phyloP scores from a whole-genome alignment of 2,888 invertebrate genomes.

The Sicus ferrugineus region DNA sequence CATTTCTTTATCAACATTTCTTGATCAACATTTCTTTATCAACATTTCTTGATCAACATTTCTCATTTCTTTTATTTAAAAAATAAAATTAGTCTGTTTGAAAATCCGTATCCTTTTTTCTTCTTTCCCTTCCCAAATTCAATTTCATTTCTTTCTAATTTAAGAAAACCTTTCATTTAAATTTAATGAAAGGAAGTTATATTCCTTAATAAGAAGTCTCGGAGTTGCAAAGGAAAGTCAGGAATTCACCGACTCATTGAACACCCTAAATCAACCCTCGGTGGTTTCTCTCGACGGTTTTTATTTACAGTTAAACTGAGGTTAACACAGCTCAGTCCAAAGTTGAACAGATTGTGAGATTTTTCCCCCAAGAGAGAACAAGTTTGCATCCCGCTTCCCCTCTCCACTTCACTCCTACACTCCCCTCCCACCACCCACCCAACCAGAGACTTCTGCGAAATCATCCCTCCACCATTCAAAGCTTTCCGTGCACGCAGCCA shows the following conservation, averaged over 20 bases:
- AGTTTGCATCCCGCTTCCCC: background rate
- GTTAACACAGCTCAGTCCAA: background rate
- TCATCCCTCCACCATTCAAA: background rate
- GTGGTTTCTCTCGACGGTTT: background rate
- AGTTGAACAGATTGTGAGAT: background rate
- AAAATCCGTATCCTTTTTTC: too few relatives aligned
- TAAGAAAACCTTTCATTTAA: background rate
- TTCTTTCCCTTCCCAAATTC: background rate
- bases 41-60: too few relatives aligned
- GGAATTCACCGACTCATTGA: background rate
- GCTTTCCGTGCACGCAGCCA: background rate
- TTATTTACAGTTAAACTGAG: background rate
- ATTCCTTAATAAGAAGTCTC: too few relatives aligned
- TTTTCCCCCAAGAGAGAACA: background rate
- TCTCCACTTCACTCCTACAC: background rate
- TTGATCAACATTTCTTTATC: too few relatives aligned
- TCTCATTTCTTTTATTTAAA: too few relatives aligned
- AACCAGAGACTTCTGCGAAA: background rate
- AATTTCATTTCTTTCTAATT: background rate
- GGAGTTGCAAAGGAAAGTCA: too few relatives aligned
- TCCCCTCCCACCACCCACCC: background rate
- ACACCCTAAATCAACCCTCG: too few relatives aligned
- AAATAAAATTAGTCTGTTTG: too few relatives aligned
- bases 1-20: too few relatives aligned
- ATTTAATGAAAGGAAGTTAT: constrained; percentile 6